These are phyloP conservation scores for Adelosebastes latens DNA, from an alignment of 2,797 vertebrate species.

Conservation along the genomic window DNA sequence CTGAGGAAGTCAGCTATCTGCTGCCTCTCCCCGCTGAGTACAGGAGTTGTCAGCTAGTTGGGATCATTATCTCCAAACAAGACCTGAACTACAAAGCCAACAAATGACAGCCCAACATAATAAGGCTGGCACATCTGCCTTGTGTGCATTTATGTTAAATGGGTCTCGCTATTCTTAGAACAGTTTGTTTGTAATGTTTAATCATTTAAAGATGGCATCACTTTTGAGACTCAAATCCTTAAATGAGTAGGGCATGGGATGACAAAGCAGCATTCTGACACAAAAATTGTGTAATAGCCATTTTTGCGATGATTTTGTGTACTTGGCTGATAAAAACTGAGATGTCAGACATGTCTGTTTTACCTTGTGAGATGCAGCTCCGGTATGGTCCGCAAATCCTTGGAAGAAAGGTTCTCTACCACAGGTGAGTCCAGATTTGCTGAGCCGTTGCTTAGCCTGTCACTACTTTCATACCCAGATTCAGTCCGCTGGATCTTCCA, in stretches of 20 bases:
- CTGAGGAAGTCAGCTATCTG: constrained; percentile 35
- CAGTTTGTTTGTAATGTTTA: constrained; percentile 59
- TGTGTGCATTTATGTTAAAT: constrained; percentile 64
- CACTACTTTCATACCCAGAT: constrained; percentile 95
- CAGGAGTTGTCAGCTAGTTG: constrained; percentile 56
- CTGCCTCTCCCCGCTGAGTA: constrained; percentile 22
- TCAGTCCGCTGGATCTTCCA: constrained; percentile 95
- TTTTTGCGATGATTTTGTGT: neutral
- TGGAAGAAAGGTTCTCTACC: constrained; percentile 80
- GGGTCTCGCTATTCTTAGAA: constrained; percentile 65
- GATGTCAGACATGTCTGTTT: neutral
- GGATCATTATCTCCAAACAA: constrained; percentile 66
- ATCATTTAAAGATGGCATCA: constrained; percentile 58
- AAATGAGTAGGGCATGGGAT: constrained; percentile 11
- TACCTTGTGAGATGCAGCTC: constrained; percentile 86
- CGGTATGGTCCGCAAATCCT: constrained; percentile 78
- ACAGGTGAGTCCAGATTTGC: constrained; percentile 88
- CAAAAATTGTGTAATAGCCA: neutral
- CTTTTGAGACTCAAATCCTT: constrained; percentile 30
- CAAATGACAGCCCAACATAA: constrained; percentile 53
- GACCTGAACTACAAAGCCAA: constrained; percentile 49
- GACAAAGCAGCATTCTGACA: constrained; percentile 30
- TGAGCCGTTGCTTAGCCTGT: constrained; percentile 93
- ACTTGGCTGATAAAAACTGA: neutral
- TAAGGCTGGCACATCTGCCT: constrained; percentile 47